phyloP scores from a whole-genome alignment of 2,113 vertebrate genomes.

The Salvelinus alpinus region DNA sequence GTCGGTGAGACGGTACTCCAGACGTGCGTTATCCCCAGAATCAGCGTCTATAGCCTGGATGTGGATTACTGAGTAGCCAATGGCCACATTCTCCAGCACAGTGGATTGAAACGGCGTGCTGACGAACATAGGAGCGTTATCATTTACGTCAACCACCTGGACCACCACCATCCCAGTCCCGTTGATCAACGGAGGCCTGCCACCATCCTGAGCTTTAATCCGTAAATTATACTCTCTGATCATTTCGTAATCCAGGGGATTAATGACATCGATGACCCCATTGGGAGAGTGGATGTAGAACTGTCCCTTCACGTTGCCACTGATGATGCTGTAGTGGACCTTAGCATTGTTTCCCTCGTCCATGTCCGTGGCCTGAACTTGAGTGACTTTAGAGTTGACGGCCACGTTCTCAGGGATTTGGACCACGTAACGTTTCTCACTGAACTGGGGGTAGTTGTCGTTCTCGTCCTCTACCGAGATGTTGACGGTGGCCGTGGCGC shows the following conservation, averaged over 20 bases:
- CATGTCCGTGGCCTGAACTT: conserved; percentile 87
- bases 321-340: conserved; percentile 94
- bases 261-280: conserved; percentile 89
- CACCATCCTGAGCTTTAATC: conserved; percentile 95
- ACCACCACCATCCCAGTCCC: conserved; percentile 90
- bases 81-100: conserved; percentile 87
- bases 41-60: conserved; percentile 94
- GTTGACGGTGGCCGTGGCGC: conserved; percentile 86
- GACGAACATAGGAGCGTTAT: conserved; percentile 95
- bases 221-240: conserved; percentile 89
- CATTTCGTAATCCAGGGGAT: conserved; percentile 91
- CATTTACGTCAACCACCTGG: conserved; percentile 92
- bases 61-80: conserved; percentile 91
- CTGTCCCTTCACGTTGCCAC: conserved; percentile 92
- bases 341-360: conserved; percentile 91
- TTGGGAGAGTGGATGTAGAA: conserved; percentile 93
- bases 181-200: conserved; percentile 92
- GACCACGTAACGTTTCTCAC: conserved; percentile 87
- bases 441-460: conserved; percentile 96
- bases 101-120: conserved; percentile 96
- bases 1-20: conserved; percentile 87
- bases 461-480: conserved; percentile 94
- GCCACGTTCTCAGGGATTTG: conserved; percentile 87
- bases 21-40: conserved; percentile 86
- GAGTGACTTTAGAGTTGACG: conserved; percentile 85